Percentiles rank a stretch among this genome's conserved stretches.
These are phyloP conservation scores for Holcopasites calliopsidis DNA, from an alignment of 1,140 invertebrate species.

Conservation along the genomic window DNA sequence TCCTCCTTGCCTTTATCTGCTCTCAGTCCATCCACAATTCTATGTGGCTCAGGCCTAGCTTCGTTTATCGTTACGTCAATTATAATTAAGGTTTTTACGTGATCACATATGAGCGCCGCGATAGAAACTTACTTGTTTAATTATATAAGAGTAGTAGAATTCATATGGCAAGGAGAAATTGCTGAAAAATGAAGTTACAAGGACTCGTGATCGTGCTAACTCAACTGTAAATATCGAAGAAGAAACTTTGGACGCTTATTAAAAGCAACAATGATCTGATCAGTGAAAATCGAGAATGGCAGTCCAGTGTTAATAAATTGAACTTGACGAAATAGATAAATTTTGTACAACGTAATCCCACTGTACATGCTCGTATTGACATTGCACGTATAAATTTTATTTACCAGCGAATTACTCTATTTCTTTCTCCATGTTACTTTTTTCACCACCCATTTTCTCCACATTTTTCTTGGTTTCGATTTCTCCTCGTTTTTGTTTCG, in stretches of 20 bases:
- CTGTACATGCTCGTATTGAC: slow-evolving; percentile 24
- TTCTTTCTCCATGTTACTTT: background rate
- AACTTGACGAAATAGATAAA: slow-evolving; percentile 27
- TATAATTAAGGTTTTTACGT: slow-evolving; percentile 29
- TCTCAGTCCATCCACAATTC: slow-evolving; percentile 1
- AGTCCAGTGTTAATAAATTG: slow-evolving; percentile 33
- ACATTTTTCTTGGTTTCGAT: background rate
- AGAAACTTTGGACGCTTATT: slow-evolving; percentile 8
- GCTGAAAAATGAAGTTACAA: background rate
- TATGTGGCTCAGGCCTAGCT: slow-evolving; percentile 62
- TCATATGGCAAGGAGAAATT: no score
- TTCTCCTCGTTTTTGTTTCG: background rate
- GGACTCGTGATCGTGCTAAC: background rate
- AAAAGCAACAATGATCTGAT: slow-evolving; percentile 12
- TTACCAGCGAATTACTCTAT: slow-evolving; percentile 11
- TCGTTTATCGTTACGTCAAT: slow-evolving; percentile 61
- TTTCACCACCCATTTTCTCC: background rate
- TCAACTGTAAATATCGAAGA: background rate
- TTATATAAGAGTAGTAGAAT: no score
- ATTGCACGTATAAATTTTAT: background rate
- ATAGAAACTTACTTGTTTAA: no score
- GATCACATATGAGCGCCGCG: background rate
- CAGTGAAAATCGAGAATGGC: background rate
- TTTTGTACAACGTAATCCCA: slow-evolving; percentile 50
- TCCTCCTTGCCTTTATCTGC: background rate